Evolutionary conservation across 1,140 invertebrate genomes (phyloP).

Genomic region (Acyrthosiphon pisum): DNA sequence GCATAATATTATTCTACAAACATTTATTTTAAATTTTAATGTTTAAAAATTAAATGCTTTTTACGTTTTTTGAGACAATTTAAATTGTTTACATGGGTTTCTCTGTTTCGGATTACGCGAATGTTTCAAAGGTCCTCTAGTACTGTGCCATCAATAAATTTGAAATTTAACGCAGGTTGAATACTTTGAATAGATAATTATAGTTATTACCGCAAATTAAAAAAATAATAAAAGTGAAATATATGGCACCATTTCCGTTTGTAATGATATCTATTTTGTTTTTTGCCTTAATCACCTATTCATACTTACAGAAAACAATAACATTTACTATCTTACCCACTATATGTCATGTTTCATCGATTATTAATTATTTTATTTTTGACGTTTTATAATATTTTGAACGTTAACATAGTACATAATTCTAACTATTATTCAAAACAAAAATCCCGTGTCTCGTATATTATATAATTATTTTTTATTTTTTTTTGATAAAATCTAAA

Average conservation of each 20-base stretch:
- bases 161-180: not conserved
- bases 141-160: not conserved
- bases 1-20: not conserved
- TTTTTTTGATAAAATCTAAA: too few species aligned
- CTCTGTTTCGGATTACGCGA: not conserved
- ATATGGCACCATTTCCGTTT: not conserved
- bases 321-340: not conserved
- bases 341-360: not conserved
- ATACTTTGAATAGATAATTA: not conserved
- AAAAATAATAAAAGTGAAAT: not conserved
- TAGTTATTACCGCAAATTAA: not conserved
- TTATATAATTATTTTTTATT: not conserved
- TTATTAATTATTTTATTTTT: not conserved
- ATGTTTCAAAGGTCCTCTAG: not conserved
- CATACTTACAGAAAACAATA: not conserved
- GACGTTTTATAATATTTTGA: too few species aligned
- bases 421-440: not conserved
- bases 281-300: not conserved
- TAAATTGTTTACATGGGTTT: not conserved
- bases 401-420: too few species aligned
- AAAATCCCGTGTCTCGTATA: not conserved
- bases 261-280: not conserved
- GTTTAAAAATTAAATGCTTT: not conserved
- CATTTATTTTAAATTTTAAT: not conserved
- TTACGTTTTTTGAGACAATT: not conserved